Conservation (phyloP, 2,888 invertebrate genomes). For the Allacma fusca region DNA sequence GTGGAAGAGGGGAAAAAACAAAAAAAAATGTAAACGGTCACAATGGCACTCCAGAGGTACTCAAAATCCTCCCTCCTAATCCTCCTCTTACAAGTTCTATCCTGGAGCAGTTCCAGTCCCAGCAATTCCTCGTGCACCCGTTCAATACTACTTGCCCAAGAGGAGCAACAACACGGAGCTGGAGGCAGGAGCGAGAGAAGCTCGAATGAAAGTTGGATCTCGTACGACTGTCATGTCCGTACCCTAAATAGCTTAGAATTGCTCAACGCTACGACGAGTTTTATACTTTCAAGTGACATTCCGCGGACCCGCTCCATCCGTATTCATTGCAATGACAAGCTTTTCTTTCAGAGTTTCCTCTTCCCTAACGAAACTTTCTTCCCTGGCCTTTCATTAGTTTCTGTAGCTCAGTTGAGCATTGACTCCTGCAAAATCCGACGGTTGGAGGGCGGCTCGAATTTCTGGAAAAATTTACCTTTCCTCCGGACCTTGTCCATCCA, state of each 20-base stretch:
- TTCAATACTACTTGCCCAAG: too few species aligned
- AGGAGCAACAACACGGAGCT: too few species aligned
- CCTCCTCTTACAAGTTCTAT: too few species aligned
- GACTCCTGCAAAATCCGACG: slow-evolving; percentile 63
- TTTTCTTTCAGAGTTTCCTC: slow-evolving; percentile 80
- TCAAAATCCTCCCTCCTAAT: too few species aligned
- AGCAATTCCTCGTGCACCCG: too few species aligned
- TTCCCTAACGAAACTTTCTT: too few species aligned
- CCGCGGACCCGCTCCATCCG: slow-evolving; percentile 66
- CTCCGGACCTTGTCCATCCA: slow-evolving; percentile 83
- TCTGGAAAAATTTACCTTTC: slow-evolving; percentile 79
- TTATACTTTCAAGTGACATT: slow-evolving; percentile 62
- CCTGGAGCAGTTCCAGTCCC: too few species aligned
- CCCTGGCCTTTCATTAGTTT: too few species aligned
- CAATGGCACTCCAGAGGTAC: too few species aligned
- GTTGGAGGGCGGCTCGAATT: slow-evolving; percentile 70
- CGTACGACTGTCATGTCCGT: slow-evolving; percentile 75
- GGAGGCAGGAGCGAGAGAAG: too few species aligned
- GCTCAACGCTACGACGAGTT: slow-evolving; percentile 72
- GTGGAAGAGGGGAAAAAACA: too few species aligned
- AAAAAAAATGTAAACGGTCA: too few species aligned
- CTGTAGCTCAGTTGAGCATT: slow-evolving; percentile 62
- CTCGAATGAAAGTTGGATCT: neutral
- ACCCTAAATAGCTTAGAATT: slow-evolving; percentile 86
- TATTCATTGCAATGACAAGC: slow-evolving; percentile 79